These are phyloP conservation scores for Ochlodes sylvanus DNA, from an alignment of 2,888 invertebrate genomes.

Conservation along the genomic window DNA sequence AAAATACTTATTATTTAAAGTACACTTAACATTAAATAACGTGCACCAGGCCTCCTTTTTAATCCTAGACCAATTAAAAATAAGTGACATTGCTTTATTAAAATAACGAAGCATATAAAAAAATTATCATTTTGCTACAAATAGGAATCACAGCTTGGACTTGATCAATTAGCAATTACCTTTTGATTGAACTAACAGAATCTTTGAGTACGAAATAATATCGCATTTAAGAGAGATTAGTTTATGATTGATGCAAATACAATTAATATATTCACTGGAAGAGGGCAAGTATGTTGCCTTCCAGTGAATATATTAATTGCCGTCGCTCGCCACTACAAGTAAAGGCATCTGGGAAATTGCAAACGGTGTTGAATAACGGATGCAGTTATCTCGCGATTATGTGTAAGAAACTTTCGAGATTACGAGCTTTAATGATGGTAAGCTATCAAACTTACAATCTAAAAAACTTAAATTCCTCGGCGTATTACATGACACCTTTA, in stretches of 20 bases:
- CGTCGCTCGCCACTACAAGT: conserved; percentile 9
- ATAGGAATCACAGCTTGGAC: neutral
- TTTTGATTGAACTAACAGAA: conserved; percentile 19
- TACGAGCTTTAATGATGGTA: conserved; percentile 25
- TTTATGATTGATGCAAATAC: conserved; percentile 36
- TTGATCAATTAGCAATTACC: conserved; percentile 5
- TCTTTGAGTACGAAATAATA: conserved; percentile 7
- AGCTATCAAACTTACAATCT: conserved; percentile 18
- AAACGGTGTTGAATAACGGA: conserved; percentile 36
- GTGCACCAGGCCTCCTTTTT: too few species aligned
- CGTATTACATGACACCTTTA: neutral
- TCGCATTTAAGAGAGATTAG: conserved; percentile 16
- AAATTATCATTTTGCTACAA: too few species aligned
- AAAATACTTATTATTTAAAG: too few species aligned
- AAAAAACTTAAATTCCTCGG: conserved; percentile 15
- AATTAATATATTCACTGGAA: conserved; percentile 23
- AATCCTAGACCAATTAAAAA: too few species aligned
- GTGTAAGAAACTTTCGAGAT: conserved; percentile 31
- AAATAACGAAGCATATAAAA: too few species aligned
- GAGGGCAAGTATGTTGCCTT: conserved; percentile 9
- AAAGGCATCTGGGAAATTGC: conserved; percentile 32
- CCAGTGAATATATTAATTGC: conserved; percentile 9
- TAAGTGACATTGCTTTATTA: too few species aligned
- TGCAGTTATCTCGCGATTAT: conserved; percentile 29
- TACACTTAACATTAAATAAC: too few species aligned